phyloP scores from a whole-genome alignment of 2,113 vertebrate genomes.

The Casuarius casuarius region DNA sequence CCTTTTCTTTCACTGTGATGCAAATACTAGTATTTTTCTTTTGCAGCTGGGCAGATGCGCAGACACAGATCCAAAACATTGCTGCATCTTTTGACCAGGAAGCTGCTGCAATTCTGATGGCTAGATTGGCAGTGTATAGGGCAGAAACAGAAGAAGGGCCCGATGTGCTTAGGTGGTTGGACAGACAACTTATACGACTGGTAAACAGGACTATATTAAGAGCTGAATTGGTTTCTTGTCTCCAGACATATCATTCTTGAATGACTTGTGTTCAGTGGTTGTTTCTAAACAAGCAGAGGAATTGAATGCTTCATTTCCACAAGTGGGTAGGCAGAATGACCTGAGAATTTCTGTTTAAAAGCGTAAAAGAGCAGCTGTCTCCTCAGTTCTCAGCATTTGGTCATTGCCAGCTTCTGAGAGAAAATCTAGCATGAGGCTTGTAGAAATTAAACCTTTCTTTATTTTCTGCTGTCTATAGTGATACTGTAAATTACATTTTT shows the following conservation, averaged over 20 bases:
- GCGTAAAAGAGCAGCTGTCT: background rate
- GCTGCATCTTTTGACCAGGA: constrained; percentile 97
- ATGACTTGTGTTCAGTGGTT: background rate
- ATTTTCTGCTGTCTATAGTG: background rate
- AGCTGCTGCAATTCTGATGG: constrained; percentile 96
- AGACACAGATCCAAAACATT: constrained; percentile 96
- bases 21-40: background rate
- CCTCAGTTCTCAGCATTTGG: background rate
- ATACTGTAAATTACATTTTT: background rate
- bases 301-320: background rate
- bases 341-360: background rate
- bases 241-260: background rate
- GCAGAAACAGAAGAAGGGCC: constrained; percentile 97
- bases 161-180: constrained; percentile 94
- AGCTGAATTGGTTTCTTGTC: background rate
- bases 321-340: background rate
- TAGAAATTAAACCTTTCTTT: background rate
- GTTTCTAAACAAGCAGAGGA: background rate
- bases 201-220: constrained; percentile 66
- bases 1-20: background rate
- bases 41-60: constrained; percentile 95
- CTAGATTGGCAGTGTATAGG: constrained; percentile 91
- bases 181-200: constrained; percentile 95
- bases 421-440: background rate
- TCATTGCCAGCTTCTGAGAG: background rate